A percentile compares a stretch with the other conserved stretches of the same genome.
Conservation (phyloP, 2,888 invertebrate species). For the Andrena hattorfiana region DNA sequence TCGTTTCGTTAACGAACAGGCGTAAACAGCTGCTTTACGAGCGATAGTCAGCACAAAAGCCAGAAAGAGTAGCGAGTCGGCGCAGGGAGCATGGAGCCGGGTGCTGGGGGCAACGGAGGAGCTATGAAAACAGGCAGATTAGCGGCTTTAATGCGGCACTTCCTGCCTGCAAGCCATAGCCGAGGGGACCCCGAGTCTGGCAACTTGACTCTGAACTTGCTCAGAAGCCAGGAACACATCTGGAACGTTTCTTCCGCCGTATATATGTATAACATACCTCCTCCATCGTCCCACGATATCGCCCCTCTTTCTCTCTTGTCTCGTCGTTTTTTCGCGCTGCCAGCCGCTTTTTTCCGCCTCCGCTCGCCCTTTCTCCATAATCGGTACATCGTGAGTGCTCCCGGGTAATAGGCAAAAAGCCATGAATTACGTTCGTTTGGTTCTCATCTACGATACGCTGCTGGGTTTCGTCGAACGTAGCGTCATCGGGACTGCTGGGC, state of each 20-base stretch:
- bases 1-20: conserved; percentile 50
- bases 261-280: conserved; percentile 27
- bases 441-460: background rate
- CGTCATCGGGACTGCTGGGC: background rate
- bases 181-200: conserved; percentile 59
- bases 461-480: background rate
- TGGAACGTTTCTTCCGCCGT: conserved; percentile 74
- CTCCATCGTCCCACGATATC: conserved; percentile 50
- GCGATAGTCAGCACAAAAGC: conserved; percentile 21
- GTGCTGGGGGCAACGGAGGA: conserved; percentile 36
- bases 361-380: conserved; percentile 60
- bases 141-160: conserved; percentile 81
- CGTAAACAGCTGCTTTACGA: conserved; percentile 49
- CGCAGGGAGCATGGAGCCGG: background rate
- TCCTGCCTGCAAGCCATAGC: conserved; percentile 66
- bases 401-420: conserved; percentile 52
- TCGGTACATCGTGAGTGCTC: conserved; percentile 56
- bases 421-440: conserved; percentile 41
- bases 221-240: conserved; percentile 74
- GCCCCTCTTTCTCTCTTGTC: conserved; percentile 22
- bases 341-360: conserved; percentile 52
- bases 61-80: conserved; percentile 25
- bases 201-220: conserved; percentile 75
- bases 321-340: conserved; percentile 24
- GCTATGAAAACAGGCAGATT: conserved; percentile 76